Conservation (phyloP, 2,113 vertebrate genomes). For the Eidolon helvum region DNA sequence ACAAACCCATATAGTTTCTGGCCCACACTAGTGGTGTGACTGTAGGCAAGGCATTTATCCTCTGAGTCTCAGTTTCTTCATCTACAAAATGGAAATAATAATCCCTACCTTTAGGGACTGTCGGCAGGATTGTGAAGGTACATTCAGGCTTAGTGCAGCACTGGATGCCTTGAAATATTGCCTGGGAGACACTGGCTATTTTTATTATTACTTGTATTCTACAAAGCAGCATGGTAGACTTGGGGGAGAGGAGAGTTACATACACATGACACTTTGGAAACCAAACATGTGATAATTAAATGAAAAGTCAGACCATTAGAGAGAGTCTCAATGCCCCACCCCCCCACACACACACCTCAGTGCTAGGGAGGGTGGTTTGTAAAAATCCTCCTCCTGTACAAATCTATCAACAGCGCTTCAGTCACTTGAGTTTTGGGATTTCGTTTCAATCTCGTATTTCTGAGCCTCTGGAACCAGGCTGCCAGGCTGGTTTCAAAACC, state of each 20-base stretch:
- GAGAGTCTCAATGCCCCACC: too few species aligned
- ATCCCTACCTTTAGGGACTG: background rate
- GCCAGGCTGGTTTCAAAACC: background rate
- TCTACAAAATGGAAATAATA: background rate
- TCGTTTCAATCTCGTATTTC: background rate
- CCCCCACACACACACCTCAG: background rate
- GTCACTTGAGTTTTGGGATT: background rate
- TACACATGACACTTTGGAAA: background rate
- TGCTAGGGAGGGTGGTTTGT: background rate
- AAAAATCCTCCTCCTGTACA: background rate
- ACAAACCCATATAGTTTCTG: background rate
- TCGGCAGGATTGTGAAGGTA: background rate
- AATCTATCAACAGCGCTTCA: background rate
- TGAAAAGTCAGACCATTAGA: background rate
- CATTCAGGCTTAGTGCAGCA: background rate
- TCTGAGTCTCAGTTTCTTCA: background rate
- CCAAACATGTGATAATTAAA: background rate
- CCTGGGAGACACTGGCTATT: background rate
- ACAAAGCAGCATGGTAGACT: background rate
- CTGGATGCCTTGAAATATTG: background rate
- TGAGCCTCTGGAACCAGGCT: background rate
- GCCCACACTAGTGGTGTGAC: background rate
- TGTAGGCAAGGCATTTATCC: background rate
- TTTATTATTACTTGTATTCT: background rate
- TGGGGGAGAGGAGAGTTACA: background rate